A percentile compares a stretch with the other conserved stretches of the same genome.
These are phyloP conservation scores for Ceratina japonica DNA, from an alignment of 1,140 invertebrate species.

Conservation along the genomic window DNA sequence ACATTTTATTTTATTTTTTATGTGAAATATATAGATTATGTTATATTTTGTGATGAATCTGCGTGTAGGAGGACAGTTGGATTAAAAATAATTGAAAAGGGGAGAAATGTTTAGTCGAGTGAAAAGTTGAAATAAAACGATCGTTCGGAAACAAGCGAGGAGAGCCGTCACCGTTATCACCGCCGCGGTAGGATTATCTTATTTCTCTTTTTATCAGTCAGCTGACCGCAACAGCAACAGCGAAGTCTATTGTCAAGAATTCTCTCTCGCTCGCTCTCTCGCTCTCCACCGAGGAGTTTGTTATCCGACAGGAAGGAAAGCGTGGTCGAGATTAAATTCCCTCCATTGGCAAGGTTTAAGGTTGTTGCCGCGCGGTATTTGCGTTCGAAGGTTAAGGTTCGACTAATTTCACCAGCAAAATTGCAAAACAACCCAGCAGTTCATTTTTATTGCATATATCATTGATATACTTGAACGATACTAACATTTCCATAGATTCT, in stretches of 20 bases:
- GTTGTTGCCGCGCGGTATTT: conserved; percentile 51
- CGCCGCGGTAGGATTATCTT: conserved; percentile 24
- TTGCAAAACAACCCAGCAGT: not conserved
- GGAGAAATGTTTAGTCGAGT: not conserved
- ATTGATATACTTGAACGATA: no score
- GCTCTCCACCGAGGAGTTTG: conserved; percentile 12
- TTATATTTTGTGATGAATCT: no score
- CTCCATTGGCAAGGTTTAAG: conserved; percentile 65
- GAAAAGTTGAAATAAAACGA: conserved; percentile 7
- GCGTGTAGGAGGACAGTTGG: no score
- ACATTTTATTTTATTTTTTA: no score
- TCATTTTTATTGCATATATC: not conserved
- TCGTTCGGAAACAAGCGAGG: conserved; percentile 1
- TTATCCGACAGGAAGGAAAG: conserved; percentile 63
- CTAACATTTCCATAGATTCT: no score
- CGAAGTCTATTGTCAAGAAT: conserved; percentile 42
- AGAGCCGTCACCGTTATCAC: conserved; percentile 25
- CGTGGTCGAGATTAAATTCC: conserved; percentile 63
- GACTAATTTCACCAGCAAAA: conserved; percentile 5
- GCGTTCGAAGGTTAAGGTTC: conserved; percentile 33
- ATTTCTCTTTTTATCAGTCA: conserved; percentile 35
- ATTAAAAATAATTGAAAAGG: not conserved
- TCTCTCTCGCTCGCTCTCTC: conserved; percentile 12
- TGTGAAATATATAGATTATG: not conserved
- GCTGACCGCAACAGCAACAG: conserved; percentile 47